Conservation (phyloP, 2,888 invertebrate genomes). For the Plagodis pulveraria region DNA sequence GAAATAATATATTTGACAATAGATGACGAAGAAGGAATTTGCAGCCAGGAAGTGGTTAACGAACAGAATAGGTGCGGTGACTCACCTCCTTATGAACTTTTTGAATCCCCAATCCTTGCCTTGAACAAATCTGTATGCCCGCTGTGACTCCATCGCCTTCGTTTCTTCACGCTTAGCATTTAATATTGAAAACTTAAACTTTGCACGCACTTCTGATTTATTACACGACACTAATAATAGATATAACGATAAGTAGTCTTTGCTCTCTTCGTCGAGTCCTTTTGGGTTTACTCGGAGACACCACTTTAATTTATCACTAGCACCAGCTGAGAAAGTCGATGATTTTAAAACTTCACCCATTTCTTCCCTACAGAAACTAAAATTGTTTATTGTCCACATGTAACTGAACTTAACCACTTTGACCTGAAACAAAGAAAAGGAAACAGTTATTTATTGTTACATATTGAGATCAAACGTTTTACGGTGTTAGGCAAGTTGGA, state of each 20-base stretch:
- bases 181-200: slow-evolving; percentile 99
- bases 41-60: slow-evolving; percentile 15
- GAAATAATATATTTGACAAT: background rate
- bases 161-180: slow-evolving; percentile 99
- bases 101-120: slow-evolving; percentile 99
- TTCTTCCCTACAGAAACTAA: slow-evolving; percentile 99
- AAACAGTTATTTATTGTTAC: slow-evolving; percentile 40
- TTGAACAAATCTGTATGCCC: slow-evolving; percentile 99
- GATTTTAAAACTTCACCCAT: slow-evolving; percentile 99
- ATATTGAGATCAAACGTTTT: slow-evolving; percentile 41
- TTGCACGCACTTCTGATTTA: slow-evolving; percentile 99
- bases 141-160: slow-evolving; percentile 98
- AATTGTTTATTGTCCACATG: slow-evolving; percentile 99
- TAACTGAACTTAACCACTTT: slow-evolving; percentile 99
- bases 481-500: slow-evolving; percentile 36
- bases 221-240: slow-evolving; percentile 99
- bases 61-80: slow-evolving; percentile 17
- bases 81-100: slow-evolving; percentile 95
- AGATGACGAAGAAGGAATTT: slow-evolving; percentile 1
- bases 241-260: slow-evolving; percentile 99
- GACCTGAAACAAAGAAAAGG: slow-evolving; percentile 89
- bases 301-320: slow-evolving; percentile 99
- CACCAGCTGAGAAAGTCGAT: slow-evolving; percentile 99
- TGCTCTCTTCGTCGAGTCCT: slow-evolving; percentile 99
- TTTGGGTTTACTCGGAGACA: slow-evolving; percentile 99